Percentiles rank a stretch among this genome's conserved stretches.
Conservation (phyloP, 2,797 vertebrate genomes). For the Catamblyrhynchus diadema region DNA sequence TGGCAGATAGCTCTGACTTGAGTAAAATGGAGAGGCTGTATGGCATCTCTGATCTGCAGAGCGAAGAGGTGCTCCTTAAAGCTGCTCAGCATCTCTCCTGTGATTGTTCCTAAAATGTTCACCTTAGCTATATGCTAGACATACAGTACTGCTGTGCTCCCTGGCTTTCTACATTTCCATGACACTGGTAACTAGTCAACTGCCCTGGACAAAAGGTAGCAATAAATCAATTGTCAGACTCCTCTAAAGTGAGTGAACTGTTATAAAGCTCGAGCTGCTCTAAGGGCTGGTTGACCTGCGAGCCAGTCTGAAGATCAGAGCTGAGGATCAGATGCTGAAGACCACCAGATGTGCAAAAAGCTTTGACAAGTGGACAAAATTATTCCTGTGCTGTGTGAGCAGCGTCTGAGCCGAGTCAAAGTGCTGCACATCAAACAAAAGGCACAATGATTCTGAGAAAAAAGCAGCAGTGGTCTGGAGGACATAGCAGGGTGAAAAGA, state of each 20-base stretch:
- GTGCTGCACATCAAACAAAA: neutral
- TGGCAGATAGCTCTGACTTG: neutral
- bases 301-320: neutral
- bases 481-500: fast-evolving
- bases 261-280: neutral
- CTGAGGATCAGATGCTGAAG: neutral
- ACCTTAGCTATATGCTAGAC: neutral
- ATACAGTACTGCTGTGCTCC: neutral
- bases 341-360: neutral
- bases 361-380: neutral
- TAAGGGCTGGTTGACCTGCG: neutral
- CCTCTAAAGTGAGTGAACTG: neutral
- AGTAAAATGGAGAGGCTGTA: neutral
- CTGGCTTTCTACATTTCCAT: neutral
- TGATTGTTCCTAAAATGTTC: neutral
- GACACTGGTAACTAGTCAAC: neutral
- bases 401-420: neutral
- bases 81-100: neutral
- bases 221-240: neutral
- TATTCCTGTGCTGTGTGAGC: neutral
- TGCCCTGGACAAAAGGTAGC: neutral
- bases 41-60: neutral
- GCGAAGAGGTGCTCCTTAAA: neutral
- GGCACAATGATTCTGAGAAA: neutral
- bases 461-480: neutral